Evolutionary conservation across 2,888 invertebrate genomes (phyloP).

Genomic region (Phymatocera aterrima): DNA sequence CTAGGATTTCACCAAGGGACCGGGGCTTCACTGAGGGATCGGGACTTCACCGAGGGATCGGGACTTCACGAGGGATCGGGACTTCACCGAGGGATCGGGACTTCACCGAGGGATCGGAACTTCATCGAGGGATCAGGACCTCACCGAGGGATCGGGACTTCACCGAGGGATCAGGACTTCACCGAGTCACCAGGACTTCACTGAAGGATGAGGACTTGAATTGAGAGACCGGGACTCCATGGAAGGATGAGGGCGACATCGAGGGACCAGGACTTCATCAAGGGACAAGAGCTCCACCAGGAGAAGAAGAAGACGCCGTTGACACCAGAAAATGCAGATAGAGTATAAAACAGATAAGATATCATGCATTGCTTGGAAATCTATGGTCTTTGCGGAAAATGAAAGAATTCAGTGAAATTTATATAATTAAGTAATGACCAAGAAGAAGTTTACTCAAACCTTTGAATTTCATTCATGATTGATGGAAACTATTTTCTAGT

Average conservation of each 20-base stretch:
- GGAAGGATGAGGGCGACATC: neutral
- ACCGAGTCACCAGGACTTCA: too few relatives aligned
- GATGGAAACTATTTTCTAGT: neutral
- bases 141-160: neutral
- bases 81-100: neutral
- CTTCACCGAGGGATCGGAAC: neutral
- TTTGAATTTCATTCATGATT: neutral
- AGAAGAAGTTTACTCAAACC: neutral
- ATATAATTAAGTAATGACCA: neutral
- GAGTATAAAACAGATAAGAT: neutral
- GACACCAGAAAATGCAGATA: neutral
- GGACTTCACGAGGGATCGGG: neutral
- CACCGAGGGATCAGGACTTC: slow-evolving; percentile 16
- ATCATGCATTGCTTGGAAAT: neutral
- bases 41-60: neutral
- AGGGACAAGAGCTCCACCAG: too few relatives aligned
- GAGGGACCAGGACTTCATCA: neutral
- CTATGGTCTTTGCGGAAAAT: neutral
- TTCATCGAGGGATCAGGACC: slow-evolving; percentile 9
- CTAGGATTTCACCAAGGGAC: slow-evolving; percentile 47
- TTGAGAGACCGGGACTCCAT: neutral
- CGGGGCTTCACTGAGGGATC: neutral
- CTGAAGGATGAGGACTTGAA: neutral
- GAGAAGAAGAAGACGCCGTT: too few relatives aligned
- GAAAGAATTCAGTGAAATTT: neutral